Percentiles rank a stretch among this genome's conserved stretches.
phyloP scores from a whole-genome alignment of 1,140 invertebrate species.

The Drosophila nigrodunni region DNA sequence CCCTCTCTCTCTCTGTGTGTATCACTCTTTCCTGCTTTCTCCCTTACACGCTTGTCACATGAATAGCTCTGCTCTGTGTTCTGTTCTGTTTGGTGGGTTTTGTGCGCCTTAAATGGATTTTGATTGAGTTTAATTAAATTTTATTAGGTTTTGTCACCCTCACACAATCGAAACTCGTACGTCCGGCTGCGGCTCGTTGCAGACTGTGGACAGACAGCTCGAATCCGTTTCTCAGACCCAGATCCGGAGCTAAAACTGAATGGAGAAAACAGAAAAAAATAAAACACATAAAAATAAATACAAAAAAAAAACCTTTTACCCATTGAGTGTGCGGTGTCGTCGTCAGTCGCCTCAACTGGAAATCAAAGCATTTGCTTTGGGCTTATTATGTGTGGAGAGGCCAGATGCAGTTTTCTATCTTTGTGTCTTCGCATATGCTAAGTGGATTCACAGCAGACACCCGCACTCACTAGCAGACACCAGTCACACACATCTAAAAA shows the following conservation, averaged over 20 bases:
- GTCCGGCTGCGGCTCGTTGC: slow-evolving; percentile 46
- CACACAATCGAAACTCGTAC: slow-evolving; percentile 56
- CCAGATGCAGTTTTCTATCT: slow-evolving; percentile 50
- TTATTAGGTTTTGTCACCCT: slow-evolving; percentile 83
- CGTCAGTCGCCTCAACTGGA: slow-evolving; percentile 25
- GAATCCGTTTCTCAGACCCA: slow-evolving; percentile 9
- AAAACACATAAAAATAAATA: not conserved
- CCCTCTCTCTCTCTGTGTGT: not conserved
- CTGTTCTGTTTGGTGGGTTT: slow-evolving; percentile 25
- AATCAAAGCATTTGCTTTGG: slow-evolving; percentile 77
- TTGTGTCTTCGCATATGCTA: slow-evolving; percentile 45
- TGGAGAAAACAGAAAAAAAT: slow-evolving; percentile 15
- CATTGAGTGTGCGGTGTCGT: slow-evolving; percentile 6
- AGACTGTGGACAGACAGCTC: not conserved
- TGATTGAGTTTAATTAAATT: slow-evolving; percentile 83
- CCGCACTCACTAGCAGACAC: not conserved
- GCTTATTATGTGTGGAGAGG: slow-evolving; percentile 58
- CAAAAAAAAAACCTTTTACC: slow-evolving; percentile 23
- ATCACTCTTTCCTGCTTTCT: not conserved
- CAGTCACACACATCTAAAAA: slow-evolving; percentile 1
- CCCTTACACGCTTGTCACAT: not conserved
- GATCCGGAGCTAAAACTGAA: slow-evolving; percentile 14
- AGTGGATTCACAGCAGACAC: slow-evolving; percentile 37
- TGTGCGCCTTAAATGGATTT: slow-evolving; percentile 79
- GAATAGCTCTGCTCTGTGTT: slow-evolving; percentile 17